Evolutionary conservation across 2,113 vertebrate species (phyloP), one percentile per base, ranked within the genome.

Genomic region (Actenoides hombroni): DNA sequence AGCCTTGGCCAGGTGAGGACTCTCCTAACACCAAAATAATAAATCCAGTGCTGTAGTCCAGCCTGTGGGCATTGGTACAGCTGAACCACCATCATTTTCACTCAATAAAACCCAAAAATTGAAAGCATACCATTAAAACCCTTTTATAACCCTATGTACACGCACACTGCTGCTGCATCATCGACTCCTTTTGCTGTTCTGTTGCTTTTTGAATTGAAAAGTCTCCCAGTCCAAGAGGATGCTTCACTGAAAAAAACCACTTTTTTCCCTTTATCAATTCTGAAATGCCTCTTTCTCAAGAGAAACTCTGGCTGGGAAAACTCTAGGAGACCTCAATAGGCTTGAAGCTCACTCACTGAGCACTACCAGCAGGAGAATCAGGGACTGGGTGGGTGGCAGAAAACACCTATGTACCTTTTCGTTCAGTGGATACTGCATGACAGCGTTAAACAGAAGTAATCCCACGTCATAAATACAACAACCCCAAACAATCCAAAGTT

Each of bases 361-460:
- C 6, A 0, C 59, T 42, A 71, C 68, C 73, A 79, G 48, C 73
- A 80, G 79, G 88, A 70, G 51, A 70, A 83, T 28, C 5, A 20
- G 42, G 80, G 80, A n/a, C 69, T 68, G 42, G 51, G 74, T 84
- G 81, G 57, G 83, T 11, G 10, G 77, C 57, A 89, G 86, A 85
- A 91, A 94, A 94, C 74, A 88, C 28, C 73, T 83, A 76, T 96
- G 97, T 97, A 97, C 97, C 97, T 97, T 97, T 96, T 94, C 18
- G 1, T 96, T 96, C 92, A 93, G 77, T 82, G 94, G 94, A 97
- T 94, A 96, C 89, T 95, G 97, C 88, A 73, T 92, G 93, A 94
- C 74, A 94, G 93, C 28, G 12, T 97, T 95, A 69, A 94, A 95
- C 76, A 95, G 95, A 97, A 95, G 54, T 75, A 95, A 93, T 69